phyloP scores from a whole-genome alignment of 2,888 invertebrate genomes.

The Lypha dubia region DNA sequence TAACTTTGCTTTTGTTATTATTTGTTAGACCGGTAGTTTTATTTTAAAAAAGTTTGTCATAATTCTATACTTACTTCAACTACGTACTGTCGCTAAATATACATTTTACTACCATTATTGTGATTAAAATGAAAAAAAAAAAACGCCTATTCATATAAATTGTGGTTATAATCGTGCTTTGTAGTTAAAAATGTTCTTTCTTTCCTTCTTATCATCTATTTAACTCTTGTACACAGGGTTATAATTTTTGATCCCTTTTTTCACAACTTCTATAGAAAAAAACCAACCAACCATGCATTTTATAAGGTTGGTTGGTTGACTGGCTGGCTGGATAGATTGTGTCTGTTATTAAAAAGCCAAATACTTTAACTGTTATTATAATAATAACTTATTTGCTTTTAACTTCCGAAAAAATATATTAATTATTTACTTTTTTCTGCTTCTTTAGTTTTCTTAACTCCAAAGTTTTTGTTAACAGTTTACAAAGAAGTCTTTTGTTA shows the following conservation, averaged over 20 bases:
- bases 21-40: slow-evolving; percentile 53
- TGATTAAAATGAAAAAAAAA: slow-evolving; percentile 49
- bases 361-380: slow-evolving; percentile 59
- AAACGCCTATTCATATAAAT: slow-evolving; percentile 50
- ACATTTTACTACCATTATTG: slow-evolving; percentile 50
- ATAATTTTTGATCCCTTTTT: slow-evolving; percentile 65
- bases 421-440: no score
- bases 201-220: slow-evolving; percentile 53
- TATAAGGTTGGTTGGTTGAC: slow-evolving; percentile 25
- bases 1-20: slow-evolving; percentile 6
- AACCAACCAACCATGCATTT: slow-evolving; percentile 65
- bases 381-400: slow-evolving; percentile 61
- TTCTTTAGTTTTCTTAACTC: no score
- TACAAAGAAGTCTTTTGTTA: no score
- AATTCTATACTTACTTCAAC: slow-evolving; percentile 37
- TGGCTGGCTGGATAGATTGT: slow-evolving; percentile 32
- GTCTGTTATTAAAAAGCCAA: slow-evolving; percentile 25
- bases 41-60: slow-evolving; percentile 40
- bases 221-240: slow-evolving; percentile 64
- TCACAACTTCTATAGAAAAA: slow-evolving; percentile 47
- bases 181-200: slow-evolving; percentile 64
- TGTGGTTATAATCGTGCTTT: slow-evolving; percentile 67
- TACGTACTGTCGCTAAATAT: slow-evolving; percentile 36
- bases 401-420: slow-evolving; percentile 16
- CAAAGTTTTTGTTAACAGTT: no score